Conservation (phyloP, 1,140 invertebrate species). For the Drosophila sechellia region DNA sequence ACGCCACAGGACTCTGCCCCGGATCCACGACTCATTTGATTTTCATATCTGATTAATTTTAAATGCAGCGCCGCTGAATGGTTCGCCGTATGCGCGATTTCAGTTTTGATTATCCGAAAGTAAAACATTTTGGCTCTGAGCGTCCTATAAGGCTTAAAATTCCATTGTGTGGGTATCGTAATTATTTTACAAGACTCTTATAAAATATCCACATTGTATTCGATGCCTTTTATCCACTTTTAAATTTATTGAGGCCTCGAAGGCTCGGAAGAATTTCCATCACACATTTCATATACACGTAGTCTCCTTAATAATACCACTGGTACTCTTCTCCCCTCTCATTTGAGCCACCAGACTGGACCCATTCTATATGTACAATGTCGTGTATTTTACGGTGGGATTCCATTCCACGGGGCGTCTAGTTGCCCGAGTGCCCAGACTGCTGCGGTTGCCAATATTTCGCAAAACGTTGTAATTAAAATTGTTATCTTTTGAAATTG, state of each 20-base stretch:
- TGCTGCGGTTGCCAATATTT: conserved; percentile 46
- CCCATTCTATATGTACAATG: background rate
- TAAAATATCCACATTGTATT: background rate
- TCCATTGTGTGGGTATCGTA: background rate
- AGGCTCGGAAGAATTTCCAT: too few relatives aligned
- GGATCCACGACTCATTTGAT: conserved; percentile 24
- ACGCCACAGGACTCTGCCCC: conserved; percentile 12
- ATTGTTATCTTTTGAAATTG: conserved; percentile 63
- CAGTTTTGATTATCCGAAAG: background rate
- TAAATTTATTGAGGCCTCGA: background rate
- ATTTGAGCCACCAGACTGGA: background rate
- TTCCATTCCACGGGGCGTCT: background rate
- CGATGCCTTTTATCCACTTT: background rate
- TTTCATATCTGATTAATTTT: conserved; percentile 31
- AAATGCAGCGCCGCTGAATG: conserved; percentile 9
- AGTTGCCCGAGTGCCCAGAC: conserved; percentile 13
- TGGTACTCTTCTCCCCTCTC: too few relatives aligned
- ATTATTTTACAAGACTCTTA: background rate
- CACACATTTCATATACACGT: too few relatives aligned
- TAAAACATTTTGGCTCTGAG: background rate
- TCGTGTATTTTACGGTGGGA: background rate
- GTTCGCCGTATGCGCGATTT: background rate
- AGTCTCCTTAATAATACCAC: too few relatives aligned
- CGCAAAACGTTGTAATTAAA: conserved; percentile 69
- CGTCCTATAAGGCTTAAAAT: background rate